phyloP scores from a whole-genome alignment of 1,140 invertebrate species.

The Penaeus japonicus region DNA sequence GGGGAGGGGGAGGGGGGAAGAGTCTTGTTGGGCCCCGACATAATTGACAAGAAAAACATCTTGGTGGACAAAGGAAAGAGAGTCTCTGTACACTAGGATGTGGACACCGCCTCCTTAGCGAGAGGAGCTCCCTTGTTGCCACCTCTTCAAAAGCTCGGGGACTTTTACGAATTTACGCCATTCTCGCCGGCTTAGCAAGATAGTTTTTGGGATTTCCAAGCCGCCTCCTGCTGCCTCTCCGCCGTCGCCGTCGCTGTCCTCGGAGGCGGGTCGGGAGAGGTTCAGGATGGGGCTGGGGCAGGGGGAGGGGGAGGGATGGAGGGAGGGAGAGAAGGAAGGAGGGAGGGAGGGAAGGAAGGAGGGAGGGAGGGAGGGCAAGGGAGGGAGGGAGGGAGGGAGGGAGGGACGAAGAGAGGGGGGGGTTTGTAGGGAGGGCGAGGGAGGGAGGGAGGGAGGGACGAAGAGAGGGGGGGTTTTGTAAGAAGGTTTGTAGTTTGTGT shows the following conservation, averaged over 20 bases:
- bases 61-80: conserved; percentile 26
- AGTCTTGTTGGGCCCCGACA: not conserved
- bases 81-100: not conserved
- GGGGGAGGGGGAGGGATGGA: too few relatives aligned
- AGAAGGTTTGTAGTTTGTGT: too few relatives aligned
- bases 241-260: too few relatives aligned
- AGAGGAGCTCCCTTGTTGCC: not conserved
- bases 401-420: too few relatives aligned
- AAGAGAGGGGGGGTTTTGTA: too few relatives aligned
- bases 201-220: conserved; percentile 16
- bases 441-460: too few relatives aligned
- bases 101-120: conserved; percentile 40
- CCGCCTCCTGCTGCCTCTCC: not conserved
- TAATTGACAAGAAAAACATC: conserved; percentile 51
- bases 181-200: not conserved
- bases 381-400: too few relatives aligned
- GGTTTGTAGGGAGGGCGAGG: too few relatives aligned
- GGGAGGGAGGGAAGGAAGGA: not conserved
- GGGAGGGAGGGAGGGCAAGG: not conserved
- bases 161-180: conserved; percentile 36
- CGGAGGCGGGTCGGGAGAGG: too few relatives aligned
- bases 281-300: too few relatives aligned
- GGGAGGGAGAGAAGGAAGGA: not conserved
- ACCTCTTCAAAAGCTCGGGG: not conserved
- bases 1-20: not conserved